These are phyloP conservation scores for Australoheros facetus DNA, from an alignment of 2,797 vertebrate genomes.

Conservation along the genomic window DNA sequence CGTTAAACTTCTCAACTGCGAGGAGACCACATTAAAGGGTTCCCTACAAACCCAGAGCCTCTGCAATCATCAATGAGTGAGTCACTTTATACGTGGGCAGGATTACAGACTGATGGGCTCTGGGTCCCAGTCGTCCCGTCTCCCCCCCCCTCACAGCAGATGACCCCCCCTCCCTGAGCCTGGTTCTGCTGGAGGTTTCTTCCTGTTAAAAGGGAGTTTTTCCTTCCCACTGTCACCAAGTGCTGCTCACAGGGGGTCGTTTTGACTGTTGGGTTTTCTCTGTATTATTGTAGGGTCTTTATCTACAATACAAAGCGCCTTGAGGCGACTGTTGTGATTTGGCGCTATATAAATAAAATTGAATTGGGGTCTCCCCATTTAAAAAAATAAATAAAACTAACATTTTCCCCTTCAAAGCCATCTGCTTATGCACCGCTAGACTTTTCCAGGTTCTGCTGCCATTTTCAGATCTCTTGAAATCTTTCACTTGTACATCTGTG, in stretches of 20 bases:
- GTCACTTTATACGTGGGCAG: fast-evolving
- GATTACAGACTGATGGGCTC: neutral
- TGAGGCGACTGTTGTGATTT: no score
- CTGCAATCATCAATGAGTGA: neutral
- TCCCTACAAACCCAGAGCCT: neutral
- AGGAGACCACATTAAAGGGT: neutral
- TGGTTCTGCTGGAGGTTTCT: no score
- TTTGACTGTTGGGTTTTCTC: no score
- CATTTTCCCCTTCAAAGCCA: neutral
- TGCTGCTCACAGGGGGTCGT: no score
- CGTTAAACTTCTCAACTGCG: no score
- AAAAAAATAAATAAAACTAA: neutral
- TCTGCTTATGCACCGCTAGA: neutral
- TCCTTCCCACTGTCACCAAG: no score
- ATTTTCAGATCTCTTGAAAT: neutral
- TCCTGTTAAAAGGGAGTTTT: no score
- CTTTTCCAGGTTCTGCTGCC: neutral
- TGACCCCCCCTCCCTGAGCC: no score
- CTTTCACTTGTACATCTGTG: neutral
- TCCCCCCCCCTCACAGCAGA: no score
- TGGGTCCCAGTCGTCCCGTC: neutral
- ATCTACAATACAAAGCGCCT: no score
- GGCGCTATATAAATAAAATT: no score
- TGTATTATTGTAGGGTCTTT: no score
- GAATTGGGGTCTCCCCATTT: neutral